phyloP scores from a whole-genome alignment of 2,888 invertebrate species.

The Hirtodrosophila histrioides region DNA sequence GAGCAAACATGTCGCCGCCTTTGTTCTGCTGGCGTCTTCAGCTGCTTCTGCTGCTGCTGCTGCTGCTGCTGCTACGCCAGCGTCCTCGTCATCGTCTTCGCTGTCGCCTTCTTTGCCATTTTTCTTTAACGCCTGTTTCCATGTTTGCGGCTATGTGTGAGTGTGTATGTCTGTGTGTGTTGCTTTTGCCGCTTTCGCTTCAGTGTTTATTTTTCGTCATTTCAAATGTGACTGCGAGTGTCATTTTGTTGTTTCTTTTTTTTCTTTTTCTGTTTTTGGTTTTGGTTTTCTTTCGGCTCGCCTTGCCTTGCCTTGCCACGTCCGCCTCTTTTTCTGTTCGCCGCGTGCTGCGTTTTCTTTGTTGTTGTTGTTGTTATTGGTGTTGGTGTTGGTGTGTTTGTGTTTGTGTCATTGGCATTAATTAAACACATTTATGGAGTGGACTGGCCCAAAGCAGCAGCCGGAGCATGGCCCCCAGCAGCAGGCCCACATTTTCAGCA shows the following conservation, averaged over 20 bases:
- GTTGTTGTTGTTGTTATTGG: conserved; percentile 9
- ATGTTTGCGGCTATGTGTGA: conserved; percentile 15
- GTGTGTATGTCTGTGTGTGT: conserved; percentile 25
- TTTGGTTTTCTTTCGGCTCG: background rate
- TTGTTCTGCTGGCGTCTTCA: conserved; percentile 51
- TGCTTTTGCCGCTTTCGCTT: conserved; percentile 64
- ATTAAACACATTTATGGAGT: conserved; percentile 74
- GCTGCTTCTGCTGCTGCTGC: conserved; percentile 28
- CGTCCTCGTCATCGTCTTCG: conserved; percentile 23
- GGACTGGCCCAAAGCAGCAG: conserved; percentile 18
- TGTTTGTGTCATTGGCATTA: conserved; percentile 71
- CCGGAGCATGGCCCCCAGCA: conserved; percentile 19
- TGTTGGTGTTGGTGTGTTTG: conserved; percentile 20
- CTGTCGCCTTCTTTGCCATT: conserved; percentile 49
- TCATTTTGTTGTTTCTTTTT: conserved; percentile 52
- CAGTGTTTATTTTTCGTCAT: conserved; percentile 75
- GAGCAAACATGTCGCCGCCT: conserved; percentile 56
- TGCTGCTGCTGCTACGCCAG: conserved; percentile 21
- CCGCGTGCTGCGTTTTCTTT: too few relatives aligned
- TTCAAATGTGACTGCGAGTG: conserved; percentile 68
- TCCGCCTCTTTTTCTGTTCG: too few relatives aligned
- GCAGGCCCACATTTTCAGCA: conserved; percentile 61
- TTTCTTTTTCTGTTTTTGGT: background rate
- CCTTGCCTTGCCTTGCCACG: too few relatives aligned
- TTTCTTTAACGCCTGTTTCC: conserved; percentile 58